Base-by-base conservation (phyloP, 2,888 invertebrate species). In the Proisotoma minuta region DNA sequence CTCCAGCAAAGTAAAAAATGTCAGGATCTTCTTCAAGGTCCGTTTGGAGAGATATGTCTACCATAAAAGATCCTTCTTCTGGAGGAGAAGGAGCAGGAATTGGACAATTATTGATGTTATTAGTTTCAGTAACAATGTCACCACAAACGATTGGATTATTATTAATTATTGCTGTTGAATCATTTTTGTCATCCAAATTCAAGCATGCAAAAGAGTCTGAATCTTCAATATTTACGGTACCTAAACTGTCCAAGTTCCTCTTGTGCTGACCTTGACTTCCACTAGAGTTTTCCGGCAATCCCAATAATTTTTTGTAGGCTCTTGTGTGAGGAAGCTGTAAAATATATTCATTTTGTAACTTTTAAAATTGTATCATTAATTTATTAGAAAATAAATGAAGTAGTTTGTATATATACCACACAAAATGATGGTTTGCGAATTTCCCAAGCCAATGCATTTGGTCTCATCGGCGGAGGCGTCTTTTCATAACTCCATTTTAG, bases 401-500 rank as follows among this genome's bases (percentile, higher is more conserved):
- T 15, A 24, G 12, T 8, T 59, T 43, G 60, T 47, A 58, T 43
- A 43, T 68, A 51, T 49, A 74, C 73, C 63, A 75, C 75, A 18
- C 85, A 84, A 73, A 87, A 86, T 70, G 85, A 90, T 43, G 91
- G 89, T 79, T 96, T 97, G 65, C 95, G 84, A 43, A 97, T 88
- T 79, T 96, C 96, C 97, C 97, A 97, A 0, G 97, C 89, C 58
- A 97, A 80, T 20, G 95, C 93, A 50, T 88, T 89, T 0, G 93
- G 93, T 73, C 92, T 82, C 75, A 92, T 85, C 0, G 88, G 87
- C 26, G 85, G 84, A 3, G 91, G 87, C 1, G 94, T 90, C 72
- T 89, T 88, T 76, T 96, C 96, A 77, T 91, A 96, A 66, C 91
- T 91, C 87, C 91, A 91, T 78, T 96, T 93, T 4, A 96, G 82